Evolutionary conservation across 1,140 invertebrate genomes (phyloP), one percentile per base, ranked within the genome.

Genomic region (Chironomus striatipennis): DNA sequence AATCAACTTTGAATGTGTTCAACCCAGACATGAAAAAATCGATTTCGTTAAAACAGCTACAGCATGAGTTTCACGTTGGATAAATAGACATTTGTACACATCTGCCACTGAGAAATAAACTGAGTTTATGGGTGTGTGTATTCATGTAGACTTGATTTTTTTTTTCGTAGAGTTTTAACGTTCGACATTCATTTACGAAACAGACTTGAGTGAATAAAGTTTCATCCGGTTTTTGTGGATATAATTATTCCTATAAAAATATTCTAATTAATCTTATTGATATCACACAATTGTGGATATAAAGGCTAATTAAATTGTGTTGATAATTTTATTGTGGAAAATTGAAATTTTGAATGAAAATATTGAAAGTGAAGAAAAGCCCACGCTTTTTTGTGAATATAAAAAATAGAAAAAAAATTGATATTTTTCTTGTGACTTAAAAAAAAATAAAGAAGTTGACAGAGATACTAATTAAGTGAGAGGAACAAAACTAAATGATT

Each of bases 1-100:
- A n/a, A n/a, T n/a, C n/a, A 1, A 5, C n/a, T 57, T 12, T 5
- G 12, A n/a, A 4, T 57, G 12, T 57, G 47, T n/a, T 12, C 8
- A 57, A 57, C 47, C 47, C 47, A 57, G 47, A 57, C 47, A 57
- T 57, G 47, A 57, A 57, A 57, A 57, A 57, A 57, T 57, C 47
- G 47, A 57, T 57, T 57, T 34, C 24, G 24, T 5, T 9, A 2
- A 47, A 47, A 47, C 43, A 47, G 43, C 7, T 47, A 47, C 43
- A 15, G 43, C 43, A 47, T 47, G 43, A 47, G 43, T 47, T 47
- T 47, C 43, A 47, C 43, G 43, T 47, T 47, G 43, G 43, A 47
- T 47, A 47, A 47, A 47, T 47, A 47, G 43, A 47, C 43, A 8
- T 47, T 47, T 47, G 43, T 47, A 47, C 43, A 47, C 43, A 47